These are phyloP conservation scores for Daphoenositta chrysoptera DNA, from an alignment of 2,113 vertebrate genomes.

Conservation along the genomic window DNA sequence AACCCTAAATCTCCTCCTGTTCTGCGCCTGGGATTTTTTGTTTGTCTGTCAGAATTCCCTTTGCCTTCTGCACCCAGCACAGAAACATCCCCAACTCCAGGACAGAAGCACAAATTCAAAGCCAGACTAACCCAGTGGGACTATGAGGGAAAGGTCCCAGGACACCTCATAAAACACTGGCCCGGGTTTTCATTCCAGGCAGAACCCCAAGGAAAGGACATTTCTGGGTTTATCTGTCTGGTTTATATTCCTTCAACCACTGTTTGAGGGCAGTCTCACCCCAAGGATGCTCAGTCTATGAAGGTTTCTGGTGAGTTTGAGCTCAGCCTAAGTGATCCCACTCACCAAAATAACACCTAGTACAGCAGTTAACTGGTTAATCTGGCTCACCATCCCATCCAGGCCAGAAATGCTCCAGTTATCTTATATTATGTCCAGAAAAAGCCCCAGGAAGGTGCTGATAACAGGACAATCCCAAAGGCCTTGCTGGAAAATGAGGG, in stretches of 20 bases:
- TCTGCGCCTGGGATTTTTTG: not conserved
- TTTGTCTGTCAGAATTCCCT: rapidly evolving
- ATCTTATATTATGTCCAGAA: not conserved
- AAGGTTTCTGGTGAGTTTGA: not conserved
- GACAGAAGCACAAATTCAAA: not conserved
- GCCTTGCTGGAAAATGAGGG: not conserved
- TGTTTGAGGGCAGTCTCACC: not conserved
- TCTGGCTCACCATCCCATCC: not conserved
- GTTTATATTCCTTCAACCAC: not conserved
- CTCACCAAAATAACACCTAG: not conserved
- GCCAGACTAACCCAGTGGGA: not conserved
- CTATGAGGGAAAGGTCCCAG: not conserved
- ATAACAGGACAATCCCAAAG: not conserved
- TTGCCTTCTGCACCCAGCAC: not conserved
- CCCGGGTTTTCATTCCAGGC: not conserved
- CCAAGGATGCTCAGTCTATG: not conserved
- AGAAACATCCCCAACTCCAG: not conserved
- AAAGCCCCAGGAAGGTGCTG: not conserved
- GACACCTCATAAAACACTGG: not conserved
- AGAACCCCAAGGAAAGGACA: not conserved
- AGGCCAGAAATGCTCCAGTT: not conserved
- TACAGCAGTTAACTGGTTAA: not conserved
- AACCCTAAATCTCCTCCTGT: not conserved
- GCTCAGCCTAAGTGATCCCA: not conserved
- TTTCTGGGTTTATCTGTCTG: not conserved